Percentiles rank a stretch among this genome's conserved stretches.
These are phyloP conservation scores for Microplitis demolitor DNA, from an alignment of 1,140 invertebrate species.

Conservation along the genomic window DNA sequence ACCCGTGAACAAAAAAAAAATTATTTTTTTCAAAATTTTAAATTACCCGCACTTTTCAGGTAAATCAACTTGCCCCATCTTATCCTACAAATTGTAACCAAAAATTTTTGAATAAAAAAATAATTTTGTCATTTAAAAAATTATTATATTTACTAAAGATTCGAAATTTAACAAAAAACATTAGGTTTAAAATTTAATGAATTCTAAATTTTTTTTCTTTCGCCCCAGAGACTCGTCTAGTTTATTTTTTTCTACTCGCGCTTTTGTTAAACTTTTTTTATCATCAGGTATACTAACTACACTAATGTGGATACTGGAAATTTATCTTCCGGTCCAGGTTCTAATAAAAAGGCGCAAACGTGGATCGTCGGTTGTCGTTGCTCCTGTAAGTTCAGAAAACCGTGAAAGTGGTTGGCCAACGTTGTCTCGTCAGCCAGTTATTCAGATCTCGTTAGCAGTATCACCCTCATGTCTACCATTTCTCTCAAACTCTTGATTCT, in stretches of 20 bases:
- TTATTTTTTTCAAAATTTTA: too few species aligned
- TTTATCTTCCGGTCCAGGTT: background rate
- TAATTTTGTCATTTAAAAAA: too few species aligned
- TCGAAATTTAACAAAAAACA: too few species aligned
- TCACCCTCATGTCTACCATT: constrained; percentile 20
- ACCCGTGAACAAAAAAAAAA: too few species aligned
- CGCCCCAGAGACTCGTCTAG: background rate
- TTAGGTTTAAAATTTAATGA: too few species aligned
- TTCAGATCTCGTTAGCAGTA: constrained; percentile 49
- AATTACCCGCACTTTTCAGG: too few species aligned
- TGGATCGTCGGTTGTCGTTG: background rate
- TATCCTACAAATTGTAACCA: too few species aligned
- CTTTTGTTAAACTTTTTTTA: background rate
- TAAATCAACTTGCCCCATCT: too few species aligned
- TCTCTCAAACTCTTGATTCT: background rate
- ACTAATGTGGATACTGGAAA: background rate
- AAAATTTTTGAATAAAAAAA: too few species aligned
- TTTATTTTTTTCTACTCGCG: background rate
- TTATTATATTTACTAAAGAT: too few species aligned
- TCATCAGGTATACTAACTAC: background rate
- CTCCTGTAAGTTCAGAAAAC: background rate
- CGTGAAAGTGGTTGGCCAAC: constrained; percentile 42
- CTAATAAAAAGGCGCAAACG: constrained; percentile 7
- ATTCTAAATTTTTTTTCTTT: too few species aligned
- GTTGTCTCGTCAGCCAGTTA: constrained; percentile 34